Conservation (phyloP, 2,888 invertebrate species). For the Tethea ocularis region DNA sequence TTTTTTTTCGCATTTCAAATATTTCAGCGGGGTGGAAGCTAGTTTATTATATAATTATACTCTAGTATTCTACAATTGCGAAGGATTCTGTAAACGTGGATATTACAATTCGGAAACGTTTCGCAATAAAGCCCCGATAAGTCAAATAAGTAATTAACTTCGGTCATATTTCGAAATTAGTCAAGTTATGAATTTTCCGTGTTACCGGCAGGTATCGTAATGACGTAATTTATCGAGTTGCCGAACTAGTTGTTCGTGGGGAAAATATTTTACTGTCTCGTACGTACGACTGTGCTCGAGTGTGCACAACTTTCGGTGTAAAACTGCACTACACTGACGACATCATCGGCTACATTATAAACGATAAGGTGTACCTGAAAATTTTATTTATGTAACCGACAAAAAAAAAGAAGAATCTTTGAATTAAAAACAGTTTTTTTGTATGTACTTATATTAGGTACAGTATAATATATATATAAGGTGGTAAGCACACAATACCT, state of each 20-base stretch:
- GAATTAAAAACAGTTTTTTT: no score
- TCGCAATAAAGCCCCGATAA: neutral
- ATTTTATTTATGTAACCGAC: conserved; percentile 9
- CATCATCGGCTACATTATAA: conserved; percentile 12
- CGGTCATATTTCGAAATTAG: conserved; percentile 28
- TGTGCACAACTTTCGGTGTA: conserved; percentile 63
- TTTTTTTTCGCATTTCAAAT: no score
- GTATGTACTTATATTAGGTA: no score
- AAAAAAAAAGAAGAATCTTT: neutral
- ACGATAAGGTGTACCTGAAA: conserved; percentile 28
- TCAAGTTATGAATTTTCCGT: conserved; percentile 31
- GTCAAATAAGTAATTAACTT: conserved; percentile 6
- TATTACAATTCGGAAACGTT: neutral
- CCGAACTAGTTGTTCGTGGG: conserved; percentile 49
- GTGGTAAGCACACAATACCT: no score
- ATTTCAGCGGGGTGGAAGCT: no score
- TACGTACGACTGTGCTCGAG: conserved; percentile 39
- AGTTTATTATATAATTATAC: no score
- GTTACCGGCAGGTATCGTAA: conserved; percentile 24
- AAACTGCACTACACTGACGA: conserved; percentile 45
- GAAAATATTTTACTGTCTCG: conserved; percentile 56
- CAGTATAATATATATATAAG: no score
- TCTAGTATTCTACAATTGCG: no score
- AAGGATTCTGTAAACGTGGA: neutral
- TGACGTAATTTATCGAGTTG: conserved; percentile 61